Conservation (phyloP, 2,113 vertebrate species). For the Gracilinanus agilis region DNA sequence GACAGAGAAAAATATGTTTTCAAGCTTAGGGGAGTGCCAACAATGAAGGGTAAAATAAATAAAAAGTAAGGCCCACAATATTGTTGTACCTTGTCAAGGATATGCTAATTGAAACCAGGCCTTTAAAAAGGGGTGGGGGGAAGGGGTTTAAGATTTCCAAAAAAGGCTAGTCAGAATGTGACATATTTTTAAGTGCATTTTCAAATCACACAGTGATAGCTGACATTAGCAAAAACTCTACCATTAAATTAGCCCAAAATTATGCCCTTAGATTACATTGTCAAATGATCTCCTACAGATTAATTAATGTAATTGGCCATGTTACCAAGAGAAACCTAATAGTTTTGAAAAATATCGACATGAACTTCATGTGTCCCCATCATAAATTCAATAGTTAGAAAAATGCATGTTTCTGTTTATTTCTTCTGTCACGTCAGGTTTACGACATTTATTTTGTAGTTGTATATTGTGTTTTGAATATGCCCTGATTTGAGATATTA, state of each 20-base stretch:
- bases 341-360: slow-evolving; percentile 64
- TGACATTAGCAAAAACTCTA: slow-evolving; percentile 50
- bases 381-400: slow-evolving; percentile 64
- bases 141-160: slow-evolving; percentile 20
- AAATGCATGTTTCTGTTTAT: slow-evolving; percentile 69
- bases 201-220: slow-evolving; percentile 48
- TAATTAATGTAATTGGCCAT: slow-evolving; percentile 69
- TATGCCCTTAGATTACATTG: slow-evolving; percentile 48
- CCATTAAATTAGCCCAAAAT: slow-evolving; percentile 64
- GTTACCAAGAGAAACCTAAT: slow-evolving; percentile 59
- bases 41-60: slow-evolving; percentile 75
- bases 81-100: slow-evolving; percentile 62
- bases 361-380: slow-evolving; percentile 31
- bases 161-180: slow-evolving; percentile 59
- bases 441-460: slow-evolving; percentile 73
- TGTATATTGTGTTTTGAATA: slow-evolving; percentile 73
- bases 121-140: slow-evolving; percentile 26
- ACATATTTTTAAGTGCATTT: slow-evolving; percentile 39
- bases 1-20: slow-evolving; percentile 63
- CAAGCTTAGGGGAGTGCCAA: slow-evolving; percentile 64
- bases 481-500: slow-evolving; percentile 75
- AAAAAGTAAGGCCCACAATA: slow-evolving; percentile 68
- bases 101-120: slow-evolving; percentile 61
- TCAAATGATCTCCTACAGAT: slow-evolving; percentile 31
- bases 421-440: slow-evolving; percentile 63